Conservation (phyloP, 1,140 invertebrate genomes). For the Meloidogyne hapla region DNA sequence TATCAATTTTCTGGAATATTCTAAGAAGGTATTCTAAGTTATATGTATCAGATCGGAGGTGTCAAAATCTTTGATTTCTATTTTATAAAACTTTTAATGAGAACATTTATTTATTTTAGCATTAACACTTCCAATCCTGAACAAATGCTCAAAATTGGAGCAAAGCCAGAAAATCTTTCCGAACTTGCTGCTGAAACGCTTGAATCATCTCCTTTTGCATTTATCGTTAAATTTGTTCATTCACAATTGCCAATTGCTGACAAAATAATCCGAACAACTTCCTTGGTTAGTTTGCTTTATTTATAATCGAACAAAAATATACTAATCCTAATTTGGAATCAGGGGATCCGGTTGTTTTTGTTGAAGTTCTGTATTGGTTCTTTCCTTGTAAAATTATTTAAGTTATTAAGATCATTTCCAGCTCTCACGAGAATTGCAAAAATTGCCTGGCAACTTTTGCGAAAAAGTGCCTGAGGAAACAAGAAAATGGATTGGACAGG, state of each 20-base stretch:
- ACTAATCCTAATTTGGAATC: no score
- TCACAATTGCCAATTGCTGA: slow-evolving; percentile 20
- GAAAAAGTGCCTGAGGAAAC: slow-evolving; percentile 26
- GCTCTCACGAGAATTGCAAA: slow-evolving; percentile 33
- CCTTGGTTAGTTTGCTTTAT: neutral
- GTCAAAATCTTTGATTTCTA: neutral
- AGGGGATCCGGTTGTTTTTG: no score
- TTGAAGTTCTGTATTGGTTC: no score
- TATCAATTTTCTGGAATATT: slow-evolving; percentile 36
- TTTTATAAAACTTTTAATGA: neutral
- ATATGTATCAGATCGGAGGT: slow-evolving; percentile 12
- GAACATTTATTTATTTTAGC: slow-evolving; percentile 23
- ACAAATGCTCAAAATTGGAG: neutral
- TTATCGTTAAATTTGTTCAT: slow-evolving; percentile 6
- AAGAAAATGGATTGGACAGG: slow-evolving; percentile 19
- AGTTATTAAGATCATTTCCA: slow-evolving; percentile 4
- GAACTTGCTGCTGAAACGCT: slow-evolving; percentile 28
- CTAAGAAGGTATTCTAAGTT: slow-evolving; percentile 30
- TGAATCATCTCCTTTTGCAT: slow-evolving; percentile 33
- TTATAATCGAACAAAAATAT: no score
- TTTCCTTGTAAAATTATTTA: no score
- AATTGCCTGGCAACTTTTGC: slow-evolving; percentile 21
- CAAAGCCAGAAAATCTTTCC: neutral
- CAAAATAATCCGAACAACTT: slow-evolving; percentile 8
- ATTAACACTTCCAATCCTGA: slow-evolving; percentile 25